Percentiles rank a stretch among this genome's conserved stretches.
phyloP scores from a whole-genome alignment of 53 echinoderm and acorn worm species.

The Actinopyga echinites region DNA sequence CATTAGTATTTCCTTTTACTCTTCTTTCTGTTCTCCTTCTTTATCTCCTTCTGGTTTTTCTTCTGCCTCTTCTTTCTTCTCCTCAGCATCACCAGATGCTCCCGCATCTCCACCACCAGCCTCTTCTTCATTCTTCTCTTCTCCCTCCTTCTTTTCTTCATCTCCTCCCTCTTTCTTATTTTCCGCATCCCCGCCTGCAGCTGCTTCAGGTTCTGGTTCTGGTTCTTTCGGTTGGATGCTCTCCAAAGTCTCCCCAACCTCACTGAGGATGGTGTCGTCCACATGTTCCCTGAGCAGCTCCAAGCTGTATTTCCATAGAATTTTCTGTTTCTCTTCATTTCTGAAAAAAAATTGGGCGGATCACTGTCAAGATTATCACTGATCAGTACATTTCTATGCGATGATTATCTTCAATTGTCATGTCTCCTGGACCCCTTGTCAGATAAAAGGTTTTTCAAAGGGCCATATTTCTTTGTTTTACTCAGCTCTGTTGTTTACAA shows the following conservation, averaged over 20 bases:
- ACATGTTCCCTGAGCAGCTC: constrained; percentile 14
- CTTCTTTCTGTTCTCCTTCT: constrained; percentile 10
- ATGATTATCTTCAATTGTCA: too few relatives aligned
- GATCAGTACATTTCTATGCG: too few relatives aligned
- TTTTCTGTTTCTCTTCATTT: constrained; percentile 36
- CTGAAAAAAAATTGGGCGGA: constrained; percentile 27
- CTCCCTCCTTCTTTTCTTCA: constrained; percentile 6
- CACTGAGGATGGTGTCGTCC: constrained; percentile 19
- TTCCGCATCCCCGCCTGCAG: not conserved
- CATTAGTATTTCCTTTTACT: not conserved
- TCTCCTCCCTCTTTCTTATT: not conserved
- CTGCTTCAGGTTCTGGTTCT: not conserved
- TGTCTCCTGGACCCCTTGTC: too few relatives aligned
- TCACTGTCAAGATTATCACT: too few relatives aligned
- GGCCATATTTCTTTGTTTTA: too few relatives aligned
- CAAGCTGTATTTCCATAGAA: constrained; percentile 47
- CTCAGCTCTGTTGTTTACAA: too few relatives aligned
- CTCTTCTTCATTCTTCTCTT: not conserved
- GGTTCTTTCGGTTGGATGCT: constrained; percentile 36
- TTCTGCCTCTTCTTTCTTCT: not conserved
- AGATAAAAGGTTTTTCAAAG: too few relatives aligned
- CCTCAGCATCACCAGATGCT: not conserved
- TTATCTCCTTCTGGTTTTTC: not conserved
- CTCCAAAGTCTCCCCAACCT: constrained; percentile 28
- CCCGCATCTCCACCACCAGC: not conserved